Evolutionary conservation across 2,888 invertebrate genomes (phyloP).

Genomic region (Herminia tarsipennalis): DNA sequence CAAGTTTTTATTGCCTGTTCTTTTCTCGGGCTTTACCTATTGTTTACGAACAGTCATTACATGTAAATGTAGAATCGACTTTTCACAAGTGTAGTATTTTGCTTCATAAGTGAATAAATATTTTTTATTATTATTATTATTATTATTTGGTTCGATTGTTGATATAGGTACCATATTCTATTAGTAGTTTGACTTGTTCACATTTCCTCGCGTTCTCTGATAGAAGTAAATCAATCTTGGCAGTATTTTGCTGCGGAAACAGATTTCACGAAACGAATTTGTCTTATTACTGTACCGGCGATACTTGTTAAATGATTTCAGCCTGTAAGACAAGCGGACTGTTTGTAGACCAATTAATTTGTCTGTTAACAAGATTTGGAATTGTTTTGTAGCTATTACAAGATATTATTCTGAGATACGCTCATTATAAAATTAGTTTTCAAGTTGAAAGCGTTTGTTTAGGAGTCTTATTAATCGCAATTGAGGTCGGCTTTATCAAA

Average conservation of each 20-base stretch:
- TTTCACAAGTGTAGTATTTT: too few species aligned
- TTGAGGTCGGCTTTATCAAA: too few species aligned
- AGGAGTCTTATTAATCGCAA: too few species aligned
- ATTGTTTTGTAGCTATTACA: constrained; percentile 1
- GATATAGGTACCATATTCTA: neutral
- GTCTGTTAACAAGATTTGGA: constrained; percentile 8
- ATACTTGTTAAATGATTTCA: constrained; percentile 25
- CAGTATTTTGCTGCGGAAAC: constrained; percentile 8
- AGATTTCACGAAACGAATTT: constrained; percentile 16
- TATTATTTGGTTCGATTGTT: neutral
- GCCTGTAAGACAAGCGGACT: constrained; percentile 5
- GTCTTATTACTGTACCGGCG: constrained; percentile 5
- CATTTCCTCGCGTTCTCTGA: neutral
- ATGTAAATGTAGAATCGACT: too few species aligned
- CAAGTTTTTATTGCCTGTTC: too few species aligned
- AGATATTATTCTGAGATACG: too few species aligned
- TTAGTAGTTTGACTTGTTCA: neutral
- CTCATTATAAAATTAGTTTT: neutral
- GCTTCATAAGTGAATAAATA: too few species aligned
- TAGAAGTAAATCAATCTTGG: constrained; percentile 5
- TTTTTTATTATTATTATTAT: too few species aligned
- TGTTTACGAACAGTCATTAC: too few species aligned
- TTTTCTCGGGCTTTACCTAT: too few species aligned
- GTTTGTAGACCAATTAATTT: constrained; percentile 27
- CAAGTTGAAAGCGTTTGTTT: too few species aligned